Base-by-base conservation (phyloP, 1,140 invertebrate species). In the Parasteatoda tepidariorum region DNA sequence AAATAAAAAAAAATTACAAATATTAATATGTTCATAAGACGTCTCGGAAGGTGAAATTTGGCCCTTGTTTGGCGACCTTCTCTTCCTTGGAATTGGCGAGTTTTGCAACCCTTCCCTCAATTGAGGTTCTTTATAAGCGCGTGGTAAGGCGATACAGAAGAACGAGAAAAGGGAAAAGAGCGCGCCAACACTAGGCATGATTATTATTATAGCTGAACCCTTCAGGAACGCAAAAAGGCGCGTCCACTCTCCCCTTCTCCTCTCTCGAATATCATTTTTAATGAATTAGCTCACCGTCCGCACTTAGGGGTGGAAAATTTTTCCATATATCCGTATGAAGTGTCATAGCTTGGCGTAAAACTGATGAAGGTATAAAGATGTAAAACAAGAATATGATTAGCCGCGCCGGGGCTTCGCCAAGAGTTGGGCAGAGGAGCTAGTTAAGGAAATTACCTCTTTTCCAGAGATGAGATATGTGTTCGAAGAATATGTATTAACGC, bases 381-480 rank as follows among this genome's bases (percentile, higher is more conserved):
- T 82, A 82, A 82, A 82, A 82, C 78, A 82, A 82, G 78, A 82
- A 70, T 82, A 82, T 82, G 78, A 82, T 82, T 82, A 82, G 78
- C 41, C 41, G 11, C 62, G 30, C 66, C 59, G 18, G 18, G 38
- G 38, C 9, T 9, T 48, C 18, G 9, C 18, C 64, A 33, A 7
- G 34, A 67, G 41, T 13, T 15, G 26, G n/a, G 24, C 61, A 22
- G 26, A 11, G 62, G 73, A 61, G 62, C 75, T 78, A 78, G 75
- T 78, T 78, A 78, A 62, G 78, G 78, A 71, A 82, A 82, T 82
- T 82, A 71, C 78, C 67, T 26, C 67, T 28, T 64, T 59, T 41
- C 41, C 30, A 15, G 9, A 7, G 57, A 55, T 59, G 31, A 79
- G 64, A 68, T 57, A 38, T 34, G 24, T 61, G 34, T 76, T 9